phyloP scores from a whole-genome alignment of 2,113 vertebrate genomes.

The Aramus guarauna region DNA sequence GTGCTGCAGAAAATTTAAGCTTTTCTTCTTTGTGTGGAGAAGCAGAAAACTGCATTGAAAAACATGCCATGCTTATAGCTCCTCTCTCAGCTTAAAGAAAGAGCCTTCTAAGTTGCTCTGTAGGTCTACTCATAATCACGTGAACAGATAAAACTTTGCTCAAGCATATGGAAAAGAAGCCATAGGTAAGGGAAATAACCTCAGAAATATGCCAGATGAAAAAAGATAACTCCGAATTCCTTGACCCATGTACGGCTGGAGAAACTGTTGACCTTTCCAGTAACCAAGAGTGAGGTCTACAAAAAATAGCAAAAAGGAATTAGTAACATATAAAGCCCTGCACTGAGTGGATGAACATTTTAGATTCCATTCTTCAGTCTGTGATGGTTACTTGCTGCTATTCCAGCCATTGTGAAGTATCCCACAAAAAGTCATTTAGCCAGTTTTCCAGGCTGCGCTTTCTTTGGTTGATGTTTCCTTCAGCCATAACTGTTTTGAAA shows the following conservation, averaged over 20 bases:
- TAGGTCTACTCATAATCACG: neutral
- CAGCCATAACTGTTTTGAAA: neutral
- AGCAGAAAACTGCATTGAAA: neutral
- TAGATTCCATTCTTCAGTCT: neutral
- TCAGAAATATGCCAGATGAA: neutral
- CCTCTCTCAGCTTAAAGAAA: neutral
- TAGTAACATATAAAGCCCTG: neutral
- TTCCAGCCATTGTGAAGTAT: neutral
- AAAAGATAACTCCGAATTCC: neutral
- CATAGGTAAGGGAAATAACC: neutral
- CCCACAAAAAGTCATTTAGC: neutral
- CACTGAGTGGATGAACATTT: neutral
- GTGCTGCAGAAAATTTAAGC: neutral
- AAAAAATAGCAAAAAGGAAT: neutral
- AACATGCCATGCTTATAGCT: neutral
- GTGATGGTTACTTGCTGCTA: neutral
- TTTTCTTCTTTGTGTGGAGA: neutral
- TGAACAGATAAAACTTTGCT: neutral
- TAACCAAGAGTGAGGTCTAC: neutral
- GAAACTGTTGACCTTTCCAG: neutral
- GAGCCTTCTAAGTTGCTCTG: neutral
- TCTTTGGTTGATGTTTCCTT: neutral
- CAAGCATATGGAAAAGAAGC: neutral
- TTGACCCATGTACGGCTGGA: neutral
- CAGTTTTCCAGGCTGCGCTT: neutral